These are phyloP conservation scores for Rhyzopertha dominica DNA, from an alignment of 1,140 invertebrate species.

Conservation along the genomic window DNA sequence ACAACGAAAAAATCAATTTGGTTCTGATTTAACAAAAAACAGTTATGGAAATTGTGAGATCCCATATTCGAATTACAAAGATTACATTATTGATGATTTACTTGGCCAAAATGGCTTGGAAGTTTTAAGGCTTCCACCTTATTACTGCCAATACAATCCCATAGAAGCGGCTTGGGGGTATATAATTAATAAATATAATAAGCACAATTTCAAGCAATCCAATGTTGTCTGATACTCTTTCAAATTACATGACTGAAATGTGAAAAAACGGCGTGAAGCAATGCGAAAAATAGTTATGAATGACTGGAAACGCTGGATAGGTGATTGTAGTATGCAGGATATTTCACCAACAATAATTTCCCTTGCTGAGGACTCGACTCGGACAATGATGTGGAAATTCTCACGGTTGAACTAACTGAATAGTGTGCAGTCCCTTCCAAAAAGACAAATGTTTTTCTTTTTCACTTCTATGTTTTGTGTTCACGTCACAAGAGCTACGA, in stretches of 20 bases:
- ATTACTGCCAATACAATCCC: constrained; percentile 31
- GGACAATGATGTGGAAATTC: no score
- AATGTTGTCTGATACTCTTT: neutral
- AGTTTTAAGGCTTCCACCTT: constrained; percentile 30
- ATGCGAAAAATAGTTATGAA: neutral
- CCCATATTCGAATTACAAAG: constrained; percentile 3
- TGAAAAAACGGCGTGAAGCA: neutral
- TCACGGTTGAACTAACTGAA: no score
- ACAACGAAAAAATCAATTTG: no score
- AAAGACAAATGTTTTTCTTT: no score
- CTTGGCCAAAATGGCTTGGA: constrained; percentile 8
- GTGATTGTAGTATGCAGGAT: neutral
- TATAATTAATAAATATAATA: constrained; percentile 18
- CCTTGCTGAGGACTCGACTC: no score
- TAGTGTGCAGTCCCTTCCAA: no score
- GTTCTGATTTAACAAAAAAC: constrained; percentile 3
- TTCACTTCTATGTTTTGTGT: no score
- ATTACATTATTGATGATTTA: constrained; percentile 15
- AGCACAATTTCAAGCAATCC: constrained; percentile 1
- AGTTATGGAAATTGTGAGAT: constrained; percentile 1
- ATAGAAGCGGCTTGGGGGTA: constrained; percentile 32
- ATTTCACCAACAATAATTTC: constrained; percentile 1
- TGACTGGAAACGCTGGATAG: neutral
- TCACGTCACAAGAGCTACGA: no score
- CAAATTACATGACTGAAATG: constrained; percentile 1